Conservation (phyloP, 2,113 vertebrate genomes). For the Thalassarche chlororhynchos region DNA sequence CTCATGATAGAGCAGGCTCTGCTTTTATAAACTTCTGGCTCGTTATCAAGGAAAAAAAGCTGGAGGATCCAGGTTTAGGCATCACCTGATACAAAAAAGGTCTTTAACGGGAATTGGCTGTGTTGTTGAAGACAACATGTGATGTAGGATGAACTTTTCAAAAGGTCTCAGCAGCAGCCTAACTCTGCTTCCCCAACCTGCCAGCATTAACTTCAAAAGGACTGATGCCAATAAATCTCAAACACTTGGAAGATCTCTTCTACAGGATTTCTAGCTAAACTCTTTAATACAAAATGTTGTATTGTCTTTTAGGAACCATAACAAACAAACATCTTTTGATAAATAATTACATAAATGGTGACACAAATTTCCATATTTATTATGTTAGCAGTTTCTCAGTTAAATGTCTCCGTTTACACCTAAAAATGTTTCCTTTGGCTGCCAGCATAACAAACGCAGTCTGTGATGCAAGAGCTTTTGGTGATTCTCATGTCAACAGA, state of each 20-base stretch:
- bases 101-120: neutral
- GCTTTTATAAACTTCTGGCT: neutral
- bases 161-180: neutral
- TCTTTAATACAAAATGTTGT: neutral
- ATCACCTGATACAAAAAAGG: neutral
- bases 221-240: neutral
- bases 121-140: neutral
- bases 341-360: neutral
- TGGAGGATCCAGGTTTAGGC: neutral
- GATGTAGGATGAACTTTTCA: neutral
- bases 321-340: neutral
- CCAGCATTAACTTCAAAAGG: neutral
- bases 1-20: neutral
- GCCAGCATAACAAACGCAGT: neutral
- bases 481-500: neutral
- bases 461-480: neutral
- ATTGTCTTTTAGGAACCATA: neutral
- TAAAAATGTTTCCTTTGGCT: neutral
- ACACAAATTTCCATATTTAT: neutral
- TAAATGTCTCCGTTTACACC: neutral
- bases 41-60: rapidly evolving
- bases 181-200: neutral
- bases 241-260: neutral
- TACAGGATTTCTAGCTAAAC: neutral
- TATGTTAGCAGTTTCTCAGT: neutral